phyloP scores from a whole-genome alignment of 2,888 invertebrate species.

The Heteropelma amictum region DNA sequence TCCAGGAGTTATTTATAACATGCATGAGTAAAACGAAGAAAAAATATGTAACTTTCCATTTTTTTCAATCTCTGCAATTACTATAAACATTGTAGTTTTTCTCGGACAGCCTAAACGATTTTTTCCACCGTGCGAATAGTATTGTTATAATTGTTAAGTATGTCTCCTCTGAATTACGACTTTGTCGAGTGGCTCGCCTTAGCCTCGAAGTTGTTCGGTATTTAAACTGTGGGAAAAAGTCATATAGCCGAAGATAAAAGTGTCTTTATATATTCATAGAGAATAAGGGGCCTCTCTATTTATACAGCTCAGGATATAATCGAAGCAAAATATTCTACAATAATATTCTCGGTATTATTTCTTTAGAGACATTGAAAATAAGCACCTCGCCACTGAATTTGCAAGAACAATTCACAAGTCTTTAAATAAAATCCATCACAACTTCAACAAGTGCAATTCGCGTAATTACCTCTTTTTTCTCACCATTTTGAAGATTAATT shows the following conservation, averaged over 20 bases:
- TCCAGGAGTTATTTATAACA: too few relatives aligned
- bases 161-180: conserved; percentile 36
- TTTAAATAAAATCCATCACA: too few relatives aligned
- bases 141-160: conserved; percentile 22
- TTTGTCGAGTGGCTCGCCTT: conserved; percentile 44
- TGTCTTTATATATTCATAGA: not conserved
- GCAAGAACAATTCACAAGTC: not conserved
- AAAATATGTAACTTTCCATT: too few relatives aligned
- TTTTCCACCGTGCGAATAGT: not conserved
- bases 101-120: conserved; percentile 16
- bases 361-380: too few relatives aligned
- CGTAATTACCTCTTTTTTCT: too few relatives aligned
- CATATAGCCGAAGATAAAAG: conserved; percentile 10
- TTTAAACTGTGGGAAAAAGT: conserved; percentile 49
- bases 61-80: too few relatives aligned
- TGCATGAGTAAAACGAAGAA: too few relatives aligned
- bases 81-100: not conserved
- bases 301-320: conserved; percentile 11
- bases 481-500: too few relatives aligned
- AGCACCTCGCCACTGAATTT: not conserved
- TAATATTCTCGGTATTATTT: not conserved
- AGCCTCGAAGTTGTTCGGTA: conserved; percentile 36
- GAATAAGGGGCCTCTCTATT: conserved; percentile 14
- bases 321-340: conserved; percentile 18
- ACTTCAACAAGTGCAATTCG: too few relatives aligned